Base-by-base conservation (phyloP, 2,888 invertebrate genomes). In the Epinotia ramella region DNA sequence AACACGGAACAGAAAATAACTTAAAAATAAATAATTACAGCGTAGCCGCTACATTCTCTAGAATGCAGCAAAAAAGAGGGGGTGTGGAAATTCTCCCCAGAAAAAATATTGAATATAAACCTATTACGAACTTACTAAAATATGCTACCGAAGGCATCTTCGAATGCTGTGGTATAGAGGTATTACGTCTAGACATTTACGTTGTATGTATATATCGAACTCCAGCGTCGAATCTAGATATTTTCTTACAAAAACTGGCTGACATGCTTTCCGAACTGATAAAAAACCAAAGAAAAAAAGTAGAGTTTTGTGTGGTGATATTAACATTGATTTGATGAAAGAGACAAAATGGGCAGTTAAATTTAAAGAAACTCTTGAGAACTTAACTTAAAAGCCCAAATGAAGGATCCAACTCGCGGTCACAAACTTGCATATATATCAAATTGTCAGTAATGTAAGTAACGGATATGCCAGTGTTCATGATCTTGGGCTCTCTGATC, bases 391-490 rank as follows among this genome's bases (percentile, higher is more conserved):
- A 62, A 62, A 62, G 28, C 62, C n/a, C 11, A 62, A 4, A 62
- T 62, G 0, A 62, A 33, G 7, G 33, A 62, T 9, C 62, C 62
- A 7, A 40, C 62, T 5, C 57, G 57, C 13, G 33, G 1, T 62
- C 62, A 9, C 33, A 62, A 62, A 62, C 40, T 40, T 62, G 62
- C n/a, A n/a, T n/a, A 62, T 62, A 12, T 40, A 62, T 62, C 62
- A 62, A 62, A 62, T 62, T 9, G 24, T 28, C n/a, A 62, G 40
- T 62, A 62, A 62, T 40, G 13, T 62, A n/a, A 16, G 16, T 33
- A n/a, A 33, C 2, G 62, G 62, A 2, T 40, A 33, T 33, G 62
- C 16, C 13, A 6, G 4, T 60, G 6, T 60, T 33, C 28, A 28
- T 33, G 60, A 60, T 13, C 28, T 60, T 11, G 60, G 33, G 11